Evolutionary conservation across 2,888 invertebrate genomes (phyloP), one percentile per base, ranked within the genome.

Genomic region (Drosophila meridionalis): DNA sequence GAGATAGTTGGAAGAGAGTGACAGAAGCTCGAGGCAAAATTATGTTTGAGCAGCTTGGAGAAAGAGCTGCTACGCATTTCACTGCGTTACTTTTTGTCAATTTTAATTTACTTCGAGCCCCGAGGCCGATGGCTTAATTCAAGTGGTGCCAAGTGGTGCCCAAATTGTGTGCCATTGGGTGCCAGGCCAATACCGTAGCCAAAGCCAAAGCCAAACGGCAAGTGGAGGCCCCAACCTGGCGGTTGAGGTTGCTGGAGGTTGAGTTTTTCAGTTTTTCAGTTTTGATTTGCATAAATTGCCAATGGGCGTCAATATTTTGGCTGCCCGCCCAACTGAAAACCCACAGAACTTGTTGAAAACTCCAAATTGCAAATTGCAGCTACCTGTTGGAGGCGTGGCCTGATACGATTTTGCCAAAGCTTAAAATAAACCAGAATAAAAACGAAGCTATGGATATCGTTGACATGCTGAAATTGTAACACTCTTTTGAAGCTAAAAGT

Each of bases 251-350:
- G 59, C 50, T n/a, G 26, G 56, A 63, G 50, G 57, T 62, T 45
- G 56, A 57, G 66, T 12, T 14, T 47, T 28, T 47, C 45, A 26
- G 45, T 47, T 83, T 73, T 58, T 50, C 32, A 60, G 42, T 55
- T 72, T 87, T 85, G 82, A 89, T 85, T 85, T 85, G 89, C 85
- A 85, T 85, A 85, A 85, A 84, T 82, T 85, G 89, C 84, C 83
- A 62, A 50, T 70, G 80, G 89, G 69, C 72, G 79, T 66, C 55
- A 70, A 78, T 76, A 76, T 83, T 81, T 77, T 62, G 12, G 28
- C 7, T 28, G 26, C 40, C 47, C 47, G 12, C 36, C 48, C 43
- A 8, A 34, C 32, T 8, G 40, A 11, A 32, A 57, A 43, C 45
- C 62, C 73, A 56, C 56, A 73, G 78, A 74, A 70, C 61, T 74